These are phyloP conservation scores for Ochropacha duplaris DNA, from an alignment of 2,888 invertebrate genomes.

Conservation along the genomic window DNA sequence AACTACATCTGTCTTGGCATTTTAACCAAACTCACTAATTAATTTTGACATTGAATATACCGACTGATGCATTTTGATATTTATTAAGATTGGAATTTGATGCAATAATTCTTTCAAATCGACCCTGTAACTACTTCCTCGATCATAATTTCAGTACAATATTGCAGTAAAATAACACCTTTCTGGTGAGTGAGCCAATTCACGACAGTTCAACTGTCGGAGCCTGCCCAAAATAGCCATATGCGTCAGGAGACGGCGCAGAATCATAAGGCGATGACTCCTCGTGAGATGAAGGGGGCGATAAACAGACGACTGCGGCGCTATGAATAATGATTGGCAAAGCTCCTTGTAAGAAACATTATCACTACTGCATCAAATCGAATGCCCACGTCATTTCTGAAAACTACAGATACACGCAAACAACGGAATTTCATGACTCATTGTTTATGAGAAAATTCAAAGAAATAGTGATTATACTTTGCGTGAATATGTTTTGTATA, in stretches of 20 bases:
- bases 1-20: slow-evolving; percentile 69
- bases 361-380: slow-evolving; percentile 31
- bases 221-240: slow-evolving; percentile 58
- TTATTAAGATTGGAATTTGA: slow-evolving; percentile 6
- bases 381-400: slow-evolving; percentile 43
- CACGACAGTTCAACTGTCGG: slow-evolving; percentile 35
- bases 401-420: slow-evolving; percentile 25
- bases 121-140: background rate
- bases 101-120: background rate
- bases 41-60: slow-evolving; percentile 43
- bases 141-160: background rate
- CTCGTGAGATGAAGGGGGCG: slow-evolving; percentile 46
- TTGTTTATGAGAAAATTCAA: slow-evolving; percentile 34
- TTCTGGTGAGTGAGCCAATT: slow-evolving; percentile 37
- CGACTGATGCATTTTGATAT: slow-evolving; percentile 20
- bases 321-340: slow-evolving; percentile 73
- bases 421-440: slow-evolving; percentile 27
- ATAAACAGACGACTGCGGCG: slow-evolving; percentile 51
- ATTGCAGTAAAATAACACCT: slow-evolving; percentile 29
- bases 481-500: background rate
- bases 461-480: slow-evolving; percentile 11
- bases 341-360: slow-evolving; percentile 54
- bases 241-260: slow-evolving; percentile 62
- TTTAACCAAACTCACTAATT: slow-evolving; percentile 57
- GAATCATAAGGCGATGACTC: slow-evolving; percentile 63